Evolutionary conservation across 2,113 vertebrate genomes (phyloP).

Genomic region (Hassar affinis): DNA sequence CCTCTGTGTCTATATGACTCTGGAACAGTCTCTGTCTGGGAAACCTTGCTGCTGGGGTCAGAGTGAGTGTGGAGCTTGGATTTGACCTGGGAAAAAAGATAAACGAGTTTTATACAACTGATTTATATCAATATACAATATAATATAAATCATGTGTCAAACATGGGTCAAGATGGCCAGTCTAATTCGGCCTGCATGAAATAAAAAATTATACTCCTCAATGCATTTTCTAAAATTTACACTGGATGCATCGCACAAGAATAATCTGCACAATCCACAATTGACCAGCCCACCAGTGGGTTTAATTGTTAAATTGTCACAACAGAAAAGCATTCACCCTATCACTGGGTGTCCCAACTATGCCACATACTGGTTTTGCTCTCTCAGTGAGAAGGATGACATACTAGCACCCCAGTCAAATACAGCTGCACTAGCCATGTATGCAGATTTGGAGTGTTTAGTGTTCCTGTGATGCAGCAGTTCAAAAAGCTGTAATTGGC

Average conservation of each 20-base stretch:
- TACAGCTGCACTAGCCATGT: background rate
- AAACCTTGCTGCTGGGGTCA: background rate
- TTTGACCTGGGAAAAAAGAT: slow-evolving; percentile 46
- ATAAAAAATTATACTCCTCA: background rate
- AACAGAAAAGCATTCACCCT: background rate
- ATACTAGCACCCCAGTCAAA: background rate
- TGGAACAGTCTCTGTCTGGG: slow-evolving; percentile 63
- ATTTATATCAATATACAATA: background rate
- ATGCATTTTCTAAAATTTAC: background rate
- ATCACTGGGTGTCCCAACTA: background rate
- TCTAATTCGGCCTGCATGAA: background rate
- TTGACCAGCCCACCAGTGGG: background rate
- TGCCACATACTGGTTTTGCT: background rate
- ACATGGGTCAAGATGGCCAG: background rate
- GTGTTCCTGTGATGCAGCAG: background rate
- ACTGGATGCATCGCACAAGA: background rate
- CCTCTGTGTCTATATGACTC: slow-evolving; percentile 42
- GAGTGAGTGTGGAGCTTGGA: background rate
- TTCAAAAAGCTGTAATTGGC: too few species aligned
- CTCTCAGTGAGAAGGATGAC: background rate
- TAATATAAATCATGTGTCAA: background rate
- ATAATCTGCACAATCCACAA: background rate
- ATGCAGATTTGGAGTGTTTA: background rate
- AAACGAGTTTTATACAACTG: background rate
- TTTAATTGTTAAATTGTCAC: background rate